These are phyloP conservation scores for Mus minutoides DNA, from an alignment of 2,797 vertebrate genomes.

Conservation along the genomic window DNA sequence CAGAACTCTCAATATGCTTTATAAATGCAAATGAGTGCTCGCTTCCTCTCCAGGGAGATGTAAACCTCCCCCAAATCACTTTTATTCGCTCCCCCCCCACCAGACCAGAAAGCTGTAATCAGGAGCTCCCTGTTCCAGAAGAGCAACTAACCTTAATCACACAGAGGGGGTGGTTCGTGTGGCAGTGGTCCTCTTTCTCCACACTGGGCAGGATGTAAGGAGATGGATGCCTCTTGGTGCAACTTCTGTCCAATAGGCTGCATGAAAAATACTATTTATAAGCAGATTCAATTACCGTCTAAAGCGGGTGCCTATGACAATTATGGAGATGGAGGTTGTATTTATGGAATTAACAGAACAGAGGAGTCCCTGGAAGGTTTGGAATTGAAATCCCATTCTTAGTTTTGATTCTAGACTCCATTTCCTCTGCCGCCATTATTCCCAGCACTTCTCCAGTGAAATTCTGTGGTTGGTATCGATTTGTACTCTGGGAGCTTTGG, in stretches of 20 bases:
- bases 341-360: conserved; percentile 51
- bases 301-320: not conserved
- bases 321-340: not conserved
- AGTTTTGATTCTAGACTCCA: not conserved
- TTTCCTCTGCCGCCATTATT: not conserved
- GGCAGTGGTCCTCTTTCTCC: conserved; percentile 15
- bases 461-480: not conserved
- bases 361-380: not conserved
- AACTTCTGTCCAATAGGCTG: conserved; percentile 36
- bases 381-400: not conserved
- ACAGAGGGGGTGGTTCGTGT: not conserved
- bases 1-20: conserved; percentile 83
- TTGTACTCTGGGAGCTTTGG: not conserved
- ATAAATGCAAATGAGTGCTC: conserved; percentile 82
- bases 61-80: conserved; percentile 80
- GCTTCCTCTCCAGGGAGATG: conserved; percentile 74
- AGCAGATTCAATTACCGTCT: conserved; percentile 37
- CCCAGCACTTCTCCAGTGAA: not conserved
- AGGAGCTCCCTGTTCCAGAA: conserved; percentile 60
- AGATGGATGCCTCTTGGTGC: conserved; percentile 1
- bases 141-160: conserved; percentile 68
- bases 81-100: conserved; percentile 75
- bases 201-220: not conserved
- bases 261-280: conserved; percentile 16
- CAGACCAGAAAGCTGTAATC: conserved; percentile 64